Evolutionary conservation across 2,888 invertebrate species (phyloP).

Genomic region (Chesias legatella): DNA sequence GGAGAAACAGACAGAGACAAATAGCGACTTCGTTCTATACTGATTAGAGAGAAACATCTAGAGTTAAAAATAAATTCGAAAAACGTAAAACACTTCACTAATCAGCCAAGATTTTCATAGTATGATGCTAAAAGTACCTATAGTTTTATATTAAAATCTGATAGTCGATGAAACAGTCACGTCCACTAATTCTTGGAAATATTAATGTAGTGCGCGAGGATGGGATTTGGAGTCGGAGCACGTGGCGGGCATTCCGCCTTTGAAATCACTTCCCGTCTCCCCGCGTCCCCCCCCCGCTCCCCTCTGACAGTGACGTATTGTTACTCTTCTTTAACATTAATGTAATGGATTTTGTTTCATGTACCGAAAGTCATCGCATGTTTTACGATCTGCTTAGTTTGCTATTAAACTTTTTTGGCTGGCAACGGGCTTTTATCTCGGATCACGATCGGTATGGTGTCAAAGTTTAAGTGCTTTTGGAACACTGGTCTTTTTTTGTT

Average conservation of each 20-base stretch:
- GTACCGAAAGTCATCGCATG: slow-evolving; percentile 65
- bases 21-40: no score
- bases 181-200: slow-evolving; percentile 65
- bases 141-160: slow-evolving; percentile 32
- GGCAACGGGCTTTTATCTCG: background rate
- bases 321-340: slow-evolving; percentile 74
- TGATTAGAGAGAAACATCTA: no score
- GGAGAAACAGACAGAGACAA: no score
- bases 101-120: no score
- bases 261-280: slow-evolving; percentile 74
- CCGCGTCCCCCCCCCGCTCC: slow-evolving; percentile 56
- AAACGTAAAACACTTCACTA: no score
- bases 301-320: slow-evolving; percentile 74
- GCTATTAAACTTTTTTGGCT: slow-evolving; percentile 41
- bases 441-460: background rate
- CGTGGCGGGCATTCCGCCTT: slow-evolving; percentile 70
- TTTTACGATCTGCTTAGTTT: slow-evolving; percentile 55
- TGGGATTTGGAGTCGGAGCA: slow-evolving; percentile 60
- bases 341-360: slow-evolving; percentile 75
- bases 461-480: background rate
- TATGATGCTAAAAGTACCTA: slow-evolving; percentile 5
- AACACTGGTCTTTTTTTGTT: no score
- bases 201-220: slow-evolving; percentile 65
- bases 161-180: slow-evolving; percentile 47
- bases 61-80: no score